These are phyloP conservation scores for Aphis gossypii DNA, from an alignment of 1,140 invertebrate genomes.

Conservation along the genomic window DNA sequence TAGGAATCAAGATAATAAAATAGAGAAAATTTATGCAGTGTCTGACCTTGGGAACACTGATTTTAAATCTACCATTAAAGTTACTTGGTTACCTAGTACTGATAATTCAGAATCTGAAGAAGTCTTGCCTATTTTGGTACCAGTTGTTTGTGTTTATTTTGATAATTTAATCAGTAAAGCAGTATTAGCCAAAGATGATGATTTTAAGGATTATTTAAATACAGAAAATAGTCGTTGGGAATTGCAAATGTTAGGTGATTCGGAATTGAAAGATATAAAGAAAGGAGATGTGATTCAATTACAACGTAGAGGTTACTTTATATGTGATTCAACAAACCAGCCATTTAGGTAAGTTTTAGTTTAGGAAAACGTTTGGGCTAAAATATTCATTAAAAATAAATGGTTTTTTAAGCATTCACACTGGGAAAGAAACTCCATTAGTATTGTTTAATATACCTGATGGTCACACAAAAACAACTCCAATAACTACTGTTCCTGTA, in stretches of 20 bases:
- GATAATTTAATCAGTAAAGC: conserved; percentile 96
- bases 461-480: conserved; percentile 81
- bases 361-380: background rate
- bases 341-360: conserved; percentile 63
- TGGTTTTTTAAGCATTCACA: conserved; percentile 35
- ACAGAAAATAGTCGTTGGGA: conserved; percentile 79
- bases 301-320: conserved; percentile 93
- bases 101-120: conserved; percentile 63
- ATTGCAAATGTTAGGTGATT: conserved; percentile 87
- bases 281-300: conserved; percentile 96
- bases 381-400: background rate
- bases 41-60: conserved; percentile 90
- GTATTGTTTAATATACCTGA: conserved; percentile 93
- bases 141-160: conserved; percentile 90
- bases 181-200: conserved; percentile 93
- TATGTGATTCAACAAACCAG: conserved; percentile 81
- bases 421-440: conserved; percentile 71
- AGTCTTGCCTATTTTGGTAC: conserved; percentile 68
- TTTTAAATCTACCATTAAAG: conserved; percentile 93
- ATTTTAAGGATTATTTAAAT: conserved; percentile 90
- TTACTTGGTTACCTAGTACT: conserved; percentile 88
- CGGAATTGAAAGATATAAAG: conserved; percentile 80
- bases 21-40: conserved; percentile 79
- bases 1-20: conserved; percentile 67
- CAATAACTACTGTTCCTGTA: conserved; percentile 64